phyloP scores from a whole-genome alignment of 1,140 invertebrate species.

The Mizuhopecten yessoensis region DNA sequence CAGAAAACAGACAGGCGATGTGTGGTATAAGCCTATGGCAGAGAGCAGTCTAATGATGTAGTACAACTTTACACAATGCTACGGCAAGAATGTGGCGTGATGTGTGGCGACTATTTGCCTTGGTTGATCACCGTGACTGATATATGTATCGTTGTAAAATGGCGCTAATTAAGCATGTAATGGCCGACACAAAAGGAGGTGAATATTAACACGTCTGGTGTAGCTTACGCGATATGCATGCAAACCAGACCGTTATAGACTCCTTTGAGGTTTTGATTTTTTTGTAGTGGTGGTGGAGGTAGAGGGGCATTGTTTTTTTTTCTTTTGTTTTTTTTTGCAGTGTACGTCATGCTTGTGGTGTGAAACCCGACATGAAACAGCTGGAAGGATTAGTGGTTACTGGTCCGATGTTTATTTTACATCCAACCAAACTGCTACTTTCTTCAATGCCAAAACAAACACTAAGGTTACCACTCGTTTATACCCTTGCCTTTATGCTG shows the following conservation, averaged over 20 bases:
- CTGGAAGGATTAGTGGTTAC: slow-evolving; percentile 8
- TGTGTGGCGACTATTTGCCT: not conserved
- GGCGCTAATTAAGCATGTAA: not conserved
- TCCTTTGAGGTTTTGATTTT: no score
- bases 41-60: not conserved
- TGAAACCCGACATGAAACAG: not conserved
- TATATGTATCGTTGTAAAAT: not conserved
- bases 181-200: not conserved
- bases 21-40: not conserved
- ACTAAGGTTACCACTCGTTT: not conserved
- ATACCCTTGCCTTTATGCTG: not conserved
- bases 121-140: not conserved
- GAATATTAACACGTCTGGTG: not conserved
- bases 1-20: no score
- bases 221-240: not conserved
- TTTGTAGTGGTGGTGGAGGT: not conserved
- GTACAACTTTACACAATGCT: not conserved
- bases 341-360: not conserved
- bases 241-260: not conserved
- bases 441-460: not conserved
- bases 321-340: not conserved
- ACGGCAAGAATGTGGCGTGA: not conserved
- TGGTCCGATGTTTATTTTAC: not conserved
- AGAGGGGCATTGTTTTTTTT: not conserved
- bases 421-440: not conserved